Conservation (phyloP, 2,113 vertebrate genomes). For the Oncorhynchus tshawytscha region DNA sequence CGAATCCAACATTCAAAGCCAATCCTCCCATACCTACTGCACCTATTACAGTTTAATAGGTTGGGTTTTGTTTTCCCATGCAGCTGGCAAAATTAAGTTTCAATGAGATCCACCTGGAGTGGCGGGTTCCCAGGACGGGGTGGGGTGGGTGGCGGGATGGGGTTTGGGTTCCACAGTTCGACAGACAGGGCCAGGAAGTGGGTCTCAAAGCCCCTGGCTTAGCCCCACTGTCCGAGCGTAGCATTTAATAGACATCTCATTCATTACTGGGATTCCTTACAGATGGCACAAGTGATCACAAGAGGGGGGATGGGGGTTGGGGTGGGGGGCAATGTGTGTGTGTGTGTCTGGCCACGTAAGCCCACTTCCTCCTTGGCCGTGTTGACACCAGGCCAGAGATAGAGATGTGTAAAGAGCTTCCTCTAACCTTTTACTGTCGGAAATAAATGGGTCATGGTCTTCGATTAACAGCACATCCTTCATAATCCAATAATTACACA, state of each 20-base stretch:
- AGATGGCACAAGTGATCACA: constrained; percentile 69
- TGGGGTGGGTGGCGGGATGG: constrained; percentile 62
- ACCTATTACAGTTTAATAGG: not conserved
- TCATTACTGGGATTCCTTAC: constrained; percentile 79
- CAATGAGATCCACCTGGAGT: constrained; percentile 48
- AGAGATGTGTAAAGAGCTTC: constrained; percentile 34
- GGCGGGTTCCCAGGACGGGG: constrained; percentile 35
- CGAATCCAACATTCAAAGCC: not conserved
- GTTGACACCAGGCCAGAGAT: constrained; percentile 44
- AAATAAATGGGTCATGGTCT: constrained; percentile 75
- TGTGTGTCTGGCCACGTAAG: constrained; percentile 40
- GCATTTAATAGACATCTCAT: constrained; percentile 74
- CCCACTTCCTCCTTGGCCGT: constrained; percentile 56
- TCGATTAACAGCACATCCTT: constrained; percentile 78
- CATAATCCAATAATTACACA: constrained; percentile 81
- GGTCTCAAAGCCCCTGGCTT: constrained; percentile 60
- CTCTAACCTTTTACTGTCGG: constrained; percentile 65
- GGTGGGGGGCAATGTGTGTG: not conserved
- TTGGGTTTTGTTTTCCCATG: not conserved
- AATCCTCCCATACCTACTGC: not conserved
- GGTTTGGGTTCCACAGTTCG: constrained; percentile 66
- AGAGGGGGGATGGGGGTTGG: not conserved
- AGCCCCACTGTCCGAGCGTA: constrained; percentile 50
- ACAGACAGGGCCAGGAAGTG: constrained; percentile 64
- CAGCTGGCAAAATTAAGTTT: constrained; percentile 15